Evolutionary conservation across 2,797 vertebrate species (phyloP), one percentile per base, ranked within the genome.

Genomic region (Enteromius fasciolatus): DNA sequence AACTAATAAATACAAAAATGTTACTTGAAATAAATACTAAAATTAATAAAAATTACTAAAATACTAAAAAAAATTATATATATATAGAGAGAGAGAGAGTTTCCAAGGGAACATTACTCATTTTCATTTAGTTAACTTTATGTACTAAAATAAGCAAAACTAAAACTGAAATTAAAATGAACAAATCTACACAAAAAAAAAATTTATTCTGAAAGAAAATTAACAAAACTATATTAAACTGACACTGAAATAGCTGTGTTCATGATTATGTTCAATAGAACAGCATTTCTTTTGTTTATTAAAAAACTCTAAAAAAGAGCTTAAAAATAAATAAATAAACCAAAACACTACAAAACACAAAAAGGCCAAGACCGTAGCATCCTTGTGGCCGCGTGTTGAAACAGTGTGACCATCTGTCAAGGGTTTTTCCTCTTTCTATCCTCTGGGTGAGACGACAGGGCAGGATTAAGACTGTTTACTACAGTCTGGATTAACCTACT

Each of bases 401-500:
- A 50, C 7, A 64, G 78, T 83, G 17, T 74, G 46, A 74, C 84
- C 87, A 86, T 89, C 85, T 89, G 87, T 86, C 73, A 63, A 86
- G 76, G 33, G 88, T 88, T 86, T 33, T 84, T 33, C 79, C 82
- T 82, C 57, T 23, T 72, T 74, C 46, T 68, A 69, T 84, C 64
- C 79, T 84, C 74, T 68, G 76, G 75, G 69, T 72, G 80, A 52
- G 72, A 83, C n/a, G 52, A 54, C 23, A 52, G 44, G 52, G 72
- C 12, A 75, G 79, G 79, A 93, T 94, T 93, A 93, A 82, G 52
- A 88, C 87, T 93, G 92, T 95, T 94, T 94, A 93, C 93, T 94
- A 93, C 89, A 82, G 73, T 79, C 79, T 88, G 90, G 94, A 94
- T 94, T 93, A 94, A 93, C 93, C 92, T 90, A 93, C 72, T 94